phyloP scores from a whole-genome alignment of 1,140 invertebrate genomes.

The Cydia pomonella region DNA sequence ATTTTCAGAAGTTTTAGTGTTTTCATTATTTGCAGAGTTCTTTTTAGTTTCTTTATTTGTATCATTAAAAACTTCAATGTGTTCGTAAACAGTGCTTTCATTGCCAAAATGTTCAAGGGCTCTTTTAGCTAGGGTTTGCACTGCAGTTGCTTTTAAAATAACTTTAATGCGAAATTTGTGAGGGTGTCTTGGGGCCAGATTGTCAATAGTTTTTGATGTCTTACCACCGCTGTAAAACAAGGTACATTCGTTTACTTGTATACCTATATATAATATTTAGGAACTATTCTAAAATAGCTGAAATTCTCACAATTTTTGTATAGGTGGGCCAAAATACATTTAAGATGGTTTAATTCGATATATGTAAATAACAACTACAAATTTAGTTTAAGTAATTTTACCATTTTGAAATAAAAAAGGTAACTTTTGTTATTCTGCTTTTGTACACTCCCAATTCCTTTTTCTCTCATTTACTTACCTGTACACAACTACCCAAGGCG shows the following conservation, averaged over 20 bases:
- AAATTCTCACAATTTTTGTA: too few species aligned
- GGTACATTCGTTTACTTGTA: too few species aligned
- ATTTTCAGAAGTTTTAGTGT: background rate
- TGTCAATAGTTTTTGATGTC: slow-evolving; percentile 60
- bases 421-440: too few species aligned
- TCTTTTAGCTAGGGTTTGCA: slow-evolving; percentile 41
- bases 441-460: too few species aligned
- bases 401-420: too few species aligned
- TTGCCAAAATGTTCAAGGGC: slow-evolving; percentile 47
- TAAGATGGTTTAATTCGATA: too few species aligned
- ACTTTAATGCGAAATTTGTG: slow-evolving; percentile 64
- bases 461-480: too few species aligned
- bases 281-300: too few species aligned
- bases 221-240: slow-evolving; percentile 62
- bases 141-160: slow-evolving; percentile 51
- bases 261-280: too few species aligned
- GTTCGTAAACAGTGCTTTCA: slow-evolving; percentile 41
- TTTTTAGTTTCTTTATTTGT: background rate
- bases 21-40: background rate
- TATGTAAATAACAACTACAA: too few species aligned
- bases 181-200: slow-evolving; percentile 63
- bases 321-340: too few species aligned
- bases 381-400: too few species aligned
- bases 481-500: slow-evolving; percentile 63
- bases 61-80: background rate